Conservation (phyloP, 2,113 vertebrate genomes). For the Pseudonaja textilis region DNA sequence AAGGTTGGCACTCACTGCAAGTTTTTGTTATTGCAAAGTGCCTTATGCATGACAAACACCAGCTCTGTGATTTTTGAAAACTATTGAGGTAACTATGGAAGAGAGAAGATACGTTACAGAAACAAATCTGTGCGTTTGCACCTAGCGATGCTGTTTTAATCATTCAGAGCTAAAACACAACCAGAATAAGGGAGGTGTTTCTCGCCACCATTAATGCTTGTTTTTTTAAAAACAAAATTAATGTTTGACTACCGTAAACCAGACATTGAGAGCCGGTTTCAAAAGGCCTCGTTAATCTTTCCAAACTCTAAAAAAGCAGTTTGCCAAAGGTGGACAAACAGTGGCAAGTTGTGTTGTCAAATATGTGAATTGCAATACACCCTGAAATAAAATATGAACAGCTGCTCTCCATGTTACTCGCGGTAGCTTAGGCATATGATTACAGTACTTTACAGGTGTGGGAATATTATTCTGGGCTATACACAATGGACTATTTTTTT, state of each 20-base stretch:
- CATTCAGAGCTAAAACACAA: conserved; percentile 38
- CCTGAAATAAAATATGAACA: neutral
- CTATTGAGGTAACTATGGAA: conserved; percentile 35
- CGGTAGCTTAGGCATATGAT: too few species aligned
- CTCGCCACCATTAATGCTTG: neutral
- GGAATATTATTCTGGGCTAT: neutral
- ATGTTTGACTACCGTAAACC: neutral
- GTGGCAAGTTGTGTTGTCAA: neutral
- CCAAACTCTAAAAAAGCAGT: neutral
- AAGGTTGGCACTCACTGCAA: conserved; percentile 68
- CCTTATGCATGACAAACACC: conserved; percentile 35
- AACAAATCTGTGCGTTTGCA: neutral
- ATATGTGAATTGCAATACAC: neutral
- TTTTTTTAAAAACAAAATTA: neutral
- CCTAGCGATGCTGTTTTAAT: conserved; percentile 33
- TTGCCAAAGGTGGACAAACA: neutral
- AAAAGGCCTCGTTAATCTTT: neutral
- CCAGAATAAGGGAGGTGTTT: neutral
- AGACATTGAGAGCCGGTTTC: neutral
- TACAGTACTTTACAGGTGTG: neutral
- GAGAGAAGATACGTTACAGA: conserved; percentile 32
- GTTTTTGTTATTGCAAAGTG: conserved; percentile 65
- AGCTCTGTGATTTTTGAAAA: neutral
- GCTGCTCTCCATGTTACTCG: neutral
- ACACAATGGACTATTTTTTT: neutral